Evolutionary conservation across 2,797 vertebrate genomes (phyloP).

Genomic region (Mareca strepera): DNA sequence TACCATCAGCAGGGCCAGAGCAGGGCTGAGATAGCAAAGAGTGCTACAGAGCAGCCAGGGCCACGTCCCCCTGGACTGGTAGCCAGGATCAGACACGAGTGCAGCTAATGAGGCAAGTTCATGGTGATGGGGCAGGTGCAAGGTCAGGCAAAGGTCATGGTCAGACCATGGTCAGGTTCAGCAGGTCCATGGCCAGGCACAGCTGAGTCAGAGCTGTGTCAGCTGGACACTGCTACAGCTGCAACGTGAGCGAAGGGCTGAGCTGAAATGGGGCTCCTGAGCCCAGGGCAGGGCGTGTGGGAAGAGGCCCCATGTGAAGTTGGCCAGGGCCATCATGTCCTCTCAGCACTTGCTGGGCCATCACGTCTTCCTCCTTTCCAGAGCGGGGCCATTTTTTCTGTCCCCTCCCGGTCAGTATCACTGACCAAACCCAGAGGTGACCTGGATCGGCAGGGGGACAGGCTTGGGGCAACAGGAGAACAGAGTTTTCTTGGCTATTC

Average conservation of each 20-base stretch:
- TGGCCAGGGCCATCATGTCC: not conserved
- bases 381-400: too few species aligned
- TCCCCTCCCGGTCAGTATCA: not conserved
- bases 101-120: not conserved
- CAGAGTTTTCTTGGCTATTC: not conserved
- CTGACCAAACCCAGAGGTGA: not conserved
- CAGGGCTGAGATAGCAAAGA: not conserved
- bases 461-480: not conserved
- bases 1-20: not conserved
- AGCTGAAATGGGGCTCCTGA: not conserved
- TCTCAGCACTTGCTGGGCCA: not conserved
- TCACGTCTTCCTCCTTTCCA: not conserved
- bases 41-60: not conserved
- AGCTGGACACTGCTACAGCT: not conserved
- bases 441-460: not conserved
- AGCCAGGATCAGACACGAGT: not conserved
- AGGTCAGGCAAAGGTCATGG: not conserved
- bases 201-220: not conserved
- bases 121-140: not conserved
- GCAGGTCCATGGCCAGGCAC: not conserved
- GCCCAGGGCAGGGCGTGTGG: not conserved
- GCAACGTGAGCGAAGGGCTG: not conserved
- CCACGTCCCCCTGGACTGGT: not conserved
- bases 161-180: not conserved
- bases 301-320: not conserved